Evolutionary conservation across 2,888 invertebrate genomes (phyloP).

Genomic region (Willowsia nigromaculata): DNA sequence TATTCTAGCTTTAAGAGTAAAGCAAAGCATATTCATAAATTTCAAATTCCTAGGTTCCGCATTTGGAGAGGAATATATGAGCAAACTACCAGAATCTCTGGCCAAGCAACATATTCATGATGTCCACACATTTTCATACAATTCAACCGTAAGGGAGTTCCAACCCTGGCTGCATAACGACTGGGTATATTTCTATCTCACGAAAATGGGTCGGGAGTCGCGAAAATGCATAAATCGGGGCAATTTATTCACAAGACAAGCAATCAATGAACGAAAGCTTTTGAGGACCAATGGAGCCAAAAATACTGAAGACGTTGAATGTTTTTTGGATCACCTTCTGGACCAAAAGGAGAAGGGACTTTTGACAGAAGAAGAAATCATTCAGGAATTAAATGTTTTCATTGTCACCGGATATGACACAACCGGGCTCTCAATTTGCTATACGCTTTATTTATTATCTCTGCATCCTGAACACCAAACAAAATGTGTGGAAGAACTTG

Average conservation of each 20-base stretch:
- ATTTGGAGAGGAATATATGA: constrained; percentile 19
- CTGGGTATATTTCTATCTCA: neutral
- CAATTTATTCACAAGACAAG: neutral
- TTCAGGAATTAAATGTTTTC: constrained; percentile 21
- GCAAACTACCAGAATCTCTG: neutral
- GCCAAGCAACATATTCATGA: neutral
- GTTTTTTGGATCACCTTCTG: neutral
- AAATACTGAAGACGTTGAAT: neutral
- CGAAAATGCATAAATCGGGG: neutral
- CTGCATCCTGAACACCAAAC: constrained; percentile 1
- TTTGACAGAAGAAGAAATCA: neutral
- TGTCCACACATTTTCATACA: neutral
- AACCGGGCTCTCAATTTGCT: neutral
- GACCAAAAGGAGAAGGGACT: neutral
- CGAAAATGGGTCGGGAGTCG: neutral
- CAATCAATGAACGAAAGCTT: neutral
- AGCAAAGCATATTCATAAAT: too few relatives aligned
- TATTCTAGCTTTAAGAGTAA: neutral
- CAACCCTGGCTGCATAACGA: neutral
- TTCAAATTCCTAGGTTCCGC: neutral
- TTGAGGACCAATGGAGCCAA: too few relatives aligned
- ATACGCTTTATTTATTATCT: neutral
- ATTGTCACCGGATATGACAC: constrained; percentile 34
- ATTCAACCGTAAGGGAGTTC: neutral
- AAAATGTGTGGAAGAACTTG: neutral